phyloP scores from a whole-genome alignment of 2,888 invertebrate genomes.

The Epinotia ramella region DNA sequence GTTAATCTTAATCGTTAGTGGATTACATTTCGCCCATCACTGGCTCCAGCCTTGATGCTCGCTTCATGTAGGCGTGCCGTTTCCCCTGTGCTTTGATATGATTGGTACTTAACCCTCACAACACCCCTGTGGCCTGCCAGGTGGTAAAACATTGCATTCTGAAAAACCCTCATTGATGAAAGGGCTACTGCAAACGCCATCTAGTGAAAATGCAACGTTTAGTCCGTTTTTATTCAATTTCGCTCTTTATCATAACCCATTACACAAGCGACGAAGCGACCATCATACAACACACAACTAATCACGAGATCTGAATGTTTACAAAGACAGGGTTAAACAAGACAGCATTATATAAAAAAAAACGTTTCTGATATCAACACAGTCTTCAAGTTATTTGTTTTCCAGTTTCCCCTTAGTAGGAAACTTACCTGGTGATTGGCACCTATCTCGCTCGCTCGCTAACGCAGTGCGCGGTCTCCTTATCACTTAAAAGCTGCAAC shows the following conservation, averaged over 20 bases:
- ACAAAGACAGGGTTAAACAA: neutral
- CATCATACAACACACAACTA: neutral
- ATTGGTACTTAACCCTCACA: neutral
- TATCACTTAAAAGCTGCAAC: slow-evolving; percentile 82
- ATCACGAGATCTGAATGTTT: neutral
- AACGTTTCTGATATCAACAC: neutral
- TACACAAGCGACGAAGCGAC: neutral
- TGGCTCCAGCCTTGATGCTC: no score
- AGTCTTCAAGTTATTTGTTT: slow-evolving; percentile 12
- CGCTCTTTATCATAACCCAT: neutral
- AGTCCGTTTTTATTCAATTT: neutral
- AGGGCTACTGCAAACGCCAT: neutral
- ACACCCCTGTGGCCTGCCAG: no score
- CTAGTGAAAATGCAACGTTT: neutral
- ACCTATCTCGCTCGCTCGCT: slow-evolving; percentile 67
- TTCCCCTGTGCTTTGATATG: no score
- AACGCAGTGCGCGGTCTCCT: slow-evolving; percentile 71
- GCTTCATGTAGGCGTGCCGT: no score
- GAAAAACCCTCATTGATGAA: neutral
- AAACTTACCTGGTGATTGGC: slow-evolving; percentile 76
- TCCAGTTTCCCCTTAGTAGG: slow-evolving; percentile 47
- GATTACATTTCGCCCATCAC: no score
- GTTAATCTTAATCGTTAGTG: no score
- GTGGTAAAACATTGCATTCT: neutral
- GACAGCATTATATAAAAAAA: slow-evolving; percentile 6